Evolutionary conservation across 2,113 vertebrate species (phyloP).

Genomic region (Micromys minutus): DNA sequence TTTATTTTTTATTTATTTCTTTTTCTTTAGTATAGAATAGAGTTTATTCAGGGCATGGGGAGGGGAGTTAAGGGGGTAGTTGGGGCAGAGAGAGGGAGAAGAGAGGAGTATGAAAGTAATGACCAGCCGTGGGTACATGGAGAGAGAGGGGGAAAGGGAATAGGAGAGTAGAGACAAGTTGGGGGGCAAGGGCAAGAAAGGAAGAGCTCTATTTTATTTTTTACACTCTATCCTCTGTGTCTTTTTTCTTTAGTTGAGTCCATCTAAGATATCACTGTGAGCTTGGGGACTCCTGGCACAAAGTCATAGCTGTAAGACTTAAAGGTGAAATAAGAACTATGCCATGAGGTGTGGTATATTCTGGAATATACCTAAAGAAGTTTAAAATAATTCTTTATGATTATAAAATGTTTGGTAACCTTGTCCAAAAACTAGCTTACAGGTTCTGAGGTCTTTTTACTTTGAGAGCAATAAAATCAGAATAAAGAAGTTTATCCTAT

Average conservation of each 20-base stretch:
- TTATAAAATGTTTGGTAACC: not conserved
- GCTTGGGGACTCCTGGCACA: not conserved
- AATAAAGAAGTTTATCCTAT: not conserved
- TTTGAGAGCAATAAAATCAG: not conserved
- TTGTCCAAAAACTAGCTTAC: not conserved
- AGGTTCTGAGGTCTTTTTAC: not conserved
- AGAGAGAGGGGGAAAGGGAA: too few relatives aligned
- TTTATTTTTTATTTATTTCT: not conserved
- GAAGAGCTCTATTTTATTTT: too few relatives aligned
- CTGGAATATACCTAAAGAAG: not conserved
- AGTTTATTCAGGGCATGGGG: too few relatives aligned
- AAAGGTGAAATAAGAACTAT: slow-evolving; percentile 15
- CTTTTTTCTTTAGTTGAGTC: not conserved
- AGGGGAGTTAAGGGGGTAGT: too few relatives aligned
- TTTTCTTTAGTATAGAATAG: too few relatives aligned
- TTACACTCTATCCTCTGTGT: not conserved
- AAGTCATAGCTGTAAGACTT: not conserved
- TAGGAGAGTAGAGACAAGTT: too few relatives aligned
- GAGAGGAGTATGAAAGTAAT: too few relatives aligned
- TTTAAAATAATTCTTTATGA: not conserved
- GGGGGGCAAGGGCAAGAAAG: too few relatives aligned
- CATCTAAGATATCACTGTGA: not conserved
- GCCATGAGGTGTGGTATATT: not conserved
- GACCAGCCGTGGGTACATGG: too few relatives aligned
- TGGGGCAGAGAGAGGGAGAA: too few relatives aligned